Evolutionary conservation across 2,797 vertebrate species (phyloP), one percentile per base, ranked within the genome.

Genomic region (Oreortyx pictus): DNA sequence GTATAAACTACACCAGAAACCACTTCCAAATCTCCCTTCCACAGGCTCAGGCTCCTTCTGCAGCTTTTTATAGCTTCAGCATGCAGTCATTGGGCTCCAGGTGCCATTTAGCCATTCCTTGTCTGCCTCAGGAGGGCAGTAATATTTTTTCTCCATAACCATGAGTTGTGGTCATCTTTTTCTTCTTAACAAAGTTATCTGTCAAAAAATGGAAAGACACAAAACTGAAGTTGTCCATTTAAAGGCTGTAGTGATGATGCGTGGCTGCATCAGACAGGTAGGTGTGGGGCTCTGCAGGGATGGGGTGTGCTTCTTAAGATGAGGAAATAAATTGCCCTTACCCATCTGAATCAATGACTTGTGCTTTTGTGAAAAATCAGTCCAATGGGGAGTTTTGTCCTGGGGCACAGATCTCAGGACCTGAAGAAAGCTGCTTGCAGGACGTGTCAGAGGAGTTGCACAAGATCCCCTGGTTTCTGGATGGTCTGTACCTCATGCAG

Each of bases 91-190:
- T 52, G 49, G 27, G 50, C 33, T 14, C 7, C 67, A 84, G 31
- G 3, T 78, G 43, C 46, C 49, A 80, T 89, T 85, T 80, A 82
- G 57, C 29, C 10, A 49, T 80, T 85, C 37, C 17, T 82, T 0
- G 1, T 23, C 46, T 50, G 7, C 44, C 23, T 43, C 20, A 39
- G 25, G 37, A 57, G 27, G 7, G 6, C 14, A 1, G 6, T 25
- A 22, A 16, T 59, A 14, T 14, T 39, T 17, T 24, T 62, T 50
- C 82, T 49, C 47, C 46, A 5, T 71, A 54, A 39, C 43, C 18
- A 20, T 0, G 1, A 44, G 17, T 31, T 0, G 0, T 70, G 29
- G 11, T 56, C 1, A 2, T 31, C 7, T 44, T 60, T 82, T 41
- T 12, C 3, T 47, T 89, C 29, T 47, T 74, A 59, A 14, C 9